Base-by-base conservation (phyloP, 2,113 vertebrate genomes). In the Epinephelus lanceolatus region DNA sequence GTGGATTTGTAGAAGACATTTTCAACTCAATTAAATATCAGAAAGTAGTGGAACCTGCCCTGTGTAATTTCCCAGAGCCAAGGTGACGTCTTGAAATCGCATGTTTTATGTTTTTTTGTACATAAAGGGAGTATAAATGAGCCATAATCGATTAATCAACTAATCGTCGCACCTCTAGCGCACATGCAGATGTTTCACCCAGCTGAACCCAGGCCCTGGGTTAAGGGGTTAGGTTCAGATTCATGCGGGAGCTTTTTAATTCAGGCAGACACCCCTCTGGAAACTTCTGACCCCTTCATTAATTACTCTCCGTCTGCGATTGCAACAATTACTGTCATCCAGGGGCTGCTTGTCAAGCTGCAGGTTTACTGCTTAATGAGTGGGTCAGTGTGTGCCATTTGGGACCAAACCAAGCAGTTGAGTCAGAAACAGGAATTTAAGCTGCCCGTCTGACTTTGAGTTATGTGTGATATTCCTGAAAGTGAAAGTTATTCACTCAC, bases 361-460 rank as follows among this genome's bases (percentile, higher is more conserved):
- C 92, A 85, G 88, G 88, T 92, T 92, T 92, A 87, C 77, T 71
- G 47, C 60, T 91, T 94, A 94, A 95, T 95, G 93, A 94, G 88
- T 88, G 83, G 86, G 82, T 90, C 81, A 80, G 65, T 69, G 84
- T 72, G 89, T 84, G 76, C 72, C 76, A 65, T 88, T 85, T 91
- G 89, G 91, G 89, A 86, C 60, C 72, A 84, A 89, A 91, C 79
- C 91, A 93, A 91, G 84, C 57, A 49, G 86, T 60, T 52, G 66
- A 88, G 78, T 88, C 78, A 83, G 85, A 84, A 88, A 78, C 66
- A 87, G 81, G 86, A 91, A 80, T 89, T 76, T 81, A 30, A 76
- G 73, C 86, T 66, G 80, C 74, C 65, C 57, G 15, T 74, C 78
- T 83, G 69, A 83, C 67, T 83, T 87, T 15, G 45, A 83, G 78